These are phyloP conservation scores for Helicoverpa armigera DNA, from an alignment of 1,140 invertebrate species.

Conservation along the genomic window DNA sequence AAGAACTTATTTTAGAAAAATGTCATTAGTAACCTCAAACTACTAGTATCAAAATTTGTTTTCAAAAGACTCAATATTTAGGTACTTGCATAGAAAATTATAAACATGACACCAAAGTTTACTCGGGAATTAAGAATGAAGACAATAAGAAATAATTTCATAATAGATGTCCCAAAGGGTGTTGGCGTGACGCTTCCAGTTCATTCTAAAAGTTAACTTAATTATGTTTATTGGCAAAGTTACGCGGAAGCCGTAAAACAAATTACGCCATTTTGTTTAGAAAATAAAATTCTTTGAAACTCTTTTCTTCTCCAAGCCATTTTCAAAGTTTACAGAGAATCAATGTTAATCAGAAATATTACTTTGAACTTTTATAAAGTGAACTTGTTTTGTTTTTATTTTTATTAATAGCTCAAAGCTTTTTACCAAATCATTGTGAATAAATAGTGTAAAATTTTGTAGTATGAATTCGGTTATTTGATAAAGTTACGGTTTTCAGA, in stretches of 20 bases:
- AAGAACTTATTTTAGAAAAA: too few relatives aligned
- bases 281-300: conserved; percentile 26
- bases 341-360: conserved; percentile 14
- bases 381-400: neutral
- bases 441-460: too few relatives aligned
- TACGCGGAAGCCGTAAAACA: conserved; percentile 36
- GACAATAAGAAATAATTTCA: conserved; percentile 35
- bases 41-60: too few relatives aligned
- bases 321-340: conserved; percentile 13
- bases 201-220: conserved; percentile 38
- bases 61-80: too few relatives aligned
- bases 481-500: neutral
- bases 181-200: conserved; percentile 35
- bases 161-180: conserved; percentile 35
- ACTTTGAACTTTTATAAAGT: neutral
- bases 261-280: conserved; percentile 30
- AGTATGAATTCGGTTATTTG: neutral
- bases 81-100: too few relatives aligned
- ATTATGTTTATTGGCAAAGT: conserved; percentile 41
- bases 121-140: conserved; percentile 14
- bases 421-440: neutral
- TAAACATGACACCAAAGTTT: conserved; percentile 8
- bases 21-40: too few relatives aligned
- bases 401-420: neutral
- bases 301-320: conserved; percentile 5